Evolutionary conservation across 1,140 invertebrate species (phyloP), one percentile per base, ranked within the genome.

Genomic region (Luehdorfia chinensis): DNA sequence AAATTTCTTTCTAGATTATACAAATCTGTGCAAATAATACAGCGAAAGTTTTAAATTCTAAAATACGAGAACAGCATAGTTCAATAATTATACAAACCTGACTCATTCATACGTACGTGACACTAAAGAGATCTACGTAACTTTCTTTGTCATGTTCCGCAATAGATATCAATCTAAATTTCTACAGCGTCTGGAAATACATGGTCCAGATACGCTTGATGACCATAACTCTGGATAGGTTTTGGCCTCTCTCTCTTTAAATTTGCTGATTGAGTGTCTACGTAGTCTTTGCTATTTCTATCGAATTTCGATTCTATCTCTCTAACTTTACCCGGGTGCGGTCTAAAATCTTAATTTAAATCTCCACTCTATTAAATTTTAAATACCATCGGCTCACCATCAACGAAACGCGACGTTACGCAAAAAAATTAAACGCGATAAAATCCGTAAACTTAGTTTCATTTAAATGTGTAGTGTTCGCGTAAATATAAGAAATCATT

Each of bases 161-260:
- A n/a, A n/a, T n/a, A n/a, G n/a, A n/a, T n/a, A n/a, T n/a, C n/a
- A n/a, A n/a, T n/a, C n/a, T 70, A 88, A 55, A 87, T 77, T 74
- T 88, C 87, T 44, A 87, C 75, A 48, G 87, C 84, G 45, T 84
- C 83, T 16, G 87, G 87, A 59, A 88, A 88, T 39, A 88, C 62
- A 51, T 88, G 87, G 59, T 88, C 74, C 34, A 88, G 66, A 56
- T 87, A 88, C 32, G 75, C 74, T 58, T 87, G 83, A 47, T 87
- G 51, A 11, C 70, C 84, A 46, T 71, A 87, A 52, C 75, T 85
- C 53, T 87, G 80, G 33, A 88, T 59, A 14, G 83, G 76, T 55
- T 79, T 88, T 32, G 87, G 87, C 63, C 87, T 73, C 1, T 69
- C 58, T 34, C 61, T 67, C 37, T 64, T 76, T 7, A 62, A 41